These are phyloP conservation scores for Cryptoblepharus egeriae DNA, from an alignment of 2,797 vertebrate species.

Conservation along the genomic window DNA sequence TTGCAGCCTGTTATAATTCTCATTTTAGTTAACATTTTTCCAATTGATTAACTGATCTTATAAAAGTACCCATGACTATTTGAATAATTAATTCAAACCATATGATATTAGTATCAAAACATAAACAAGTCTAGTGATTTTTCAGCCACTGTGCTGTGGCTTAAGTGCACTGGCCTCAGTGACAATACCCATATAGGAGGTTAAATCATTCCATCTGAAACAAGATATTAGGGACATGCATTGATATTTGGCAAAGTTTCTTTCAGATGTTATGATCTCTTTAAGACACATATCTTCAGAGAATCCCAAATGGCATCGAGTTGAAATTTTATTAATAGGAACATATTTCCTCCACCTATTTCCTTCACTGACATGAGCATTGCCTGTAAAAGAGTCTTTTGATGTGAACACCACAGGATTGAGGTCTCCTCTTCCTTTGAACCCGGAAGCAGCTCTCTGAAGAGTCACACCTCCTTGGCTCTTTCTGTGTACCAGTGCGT, in stretches of 20 bases:
- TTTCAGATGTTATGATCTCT: not conserved
- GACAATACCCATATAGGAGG: not conserved
- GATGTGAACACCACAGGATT: fast-evolving
- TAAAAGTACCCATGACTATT: too few relatives aligned
- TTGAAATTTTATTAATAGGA: not conserved
- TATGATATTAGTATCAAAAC: too few relatives aligned
- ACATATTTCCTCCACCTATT: not conserved
- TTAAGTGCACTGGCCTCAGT: not conserved
- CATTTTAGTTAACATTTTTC: too few relatives aligned
- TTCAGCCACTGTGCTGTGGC: too few relatives aligned
- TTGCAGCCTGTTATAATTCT: too few relatives aligned
- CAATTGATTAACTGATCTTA: not conserved
- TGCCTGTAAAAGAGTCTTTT: not conserved
- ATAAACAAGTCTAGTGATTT: too few relatives aligned
- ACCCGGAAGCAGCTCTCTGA: not conserved
- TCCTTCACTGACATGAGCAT: not conserved
- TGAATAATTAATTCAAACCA: too few relatives aligned
- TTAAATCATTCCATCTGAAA: too few relatives aligned
- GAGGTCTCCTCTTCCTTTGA: not conserved
- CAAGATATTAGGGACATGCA: too few relatives aligned
- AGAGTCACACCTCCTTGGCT: not conserved
- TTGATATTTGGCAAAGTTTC: not conserved
- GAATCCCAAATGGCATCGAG: not conserved
- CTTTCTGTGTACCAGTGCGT: not conserved
- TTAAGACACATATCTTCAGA: too few relatives aligned